A percentile compares a stretch with the other conserved stretches of the same genome.
phyloP scores from a whole-genome alignment of 1,140 invertebrate species.

The Pachyrhynchus sulphureomaculatus region DNA sequence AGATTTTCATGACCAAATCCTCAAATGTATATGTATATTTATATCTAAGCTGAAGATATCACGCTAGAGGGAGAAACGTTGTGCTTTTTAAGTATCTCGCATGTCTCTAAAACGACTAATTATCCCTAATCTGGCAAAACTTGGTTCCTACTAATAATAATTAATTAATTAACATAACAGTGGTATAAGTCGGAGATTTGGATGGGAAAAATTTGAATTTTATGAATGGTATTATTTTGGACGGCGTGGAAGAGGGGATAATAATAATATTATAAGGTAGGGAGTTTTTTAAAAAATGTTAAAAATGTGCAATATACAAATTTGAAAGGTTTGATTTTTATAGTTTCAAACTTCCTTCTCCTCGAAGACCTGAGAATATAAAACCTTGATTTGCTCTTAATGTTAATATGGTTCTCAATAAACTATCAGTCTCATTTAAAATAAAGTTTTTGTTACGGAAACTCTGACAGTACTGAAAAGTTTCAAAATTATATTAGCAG shows the following conservation, averaged over 20 bases:
- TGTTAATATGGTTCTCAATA: too few relatives aligned
- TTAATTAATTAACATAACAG: constrained; percentile 53
- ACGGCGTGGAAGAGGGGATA: background rate
- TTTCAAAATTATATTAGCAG: too few relatives aligned
- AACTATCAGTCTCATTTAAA: too few relatives aligned
- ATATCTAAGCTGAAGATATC: constrained; percentile 51
- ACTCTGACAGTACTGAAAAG: too few relatives aligned
- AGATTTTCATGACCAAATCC: background rate
- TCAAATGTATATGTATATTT: constrained; percentile 46
- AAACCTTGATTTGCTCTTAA: too few relatives aligned
- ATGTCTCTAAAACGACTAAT: constrained; percentile 21
- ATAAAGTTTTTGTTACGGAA: too few relatives aligned
- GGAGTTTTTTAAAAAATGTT: constrained; percentile 14
- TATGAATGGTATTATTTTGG: background rate
- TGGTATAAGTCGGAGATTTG: constrained; percentile 2
- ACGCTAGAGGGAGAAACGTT: constrained; percentile 43
- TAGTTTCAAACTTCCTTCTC: too few relatives aligned
- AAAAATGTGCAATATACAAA: constrained; percentile 7
- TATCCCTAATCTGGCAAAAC: constrained; percentile 51
- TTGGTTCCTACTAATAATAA: constrained; percentile 58
- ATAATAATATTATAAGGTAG: background rate
- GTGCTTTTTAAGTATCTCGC: constrained; percentile 26
- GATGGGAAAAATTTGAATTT: constrained; percentile 6
- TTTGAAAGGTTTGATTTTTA: too few relatives aligned
- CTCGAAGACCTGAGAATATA: too few relatives aligned